Conservation (phyloP, 2,797 vertebrate species). For the Danionella dracula region DNA sequence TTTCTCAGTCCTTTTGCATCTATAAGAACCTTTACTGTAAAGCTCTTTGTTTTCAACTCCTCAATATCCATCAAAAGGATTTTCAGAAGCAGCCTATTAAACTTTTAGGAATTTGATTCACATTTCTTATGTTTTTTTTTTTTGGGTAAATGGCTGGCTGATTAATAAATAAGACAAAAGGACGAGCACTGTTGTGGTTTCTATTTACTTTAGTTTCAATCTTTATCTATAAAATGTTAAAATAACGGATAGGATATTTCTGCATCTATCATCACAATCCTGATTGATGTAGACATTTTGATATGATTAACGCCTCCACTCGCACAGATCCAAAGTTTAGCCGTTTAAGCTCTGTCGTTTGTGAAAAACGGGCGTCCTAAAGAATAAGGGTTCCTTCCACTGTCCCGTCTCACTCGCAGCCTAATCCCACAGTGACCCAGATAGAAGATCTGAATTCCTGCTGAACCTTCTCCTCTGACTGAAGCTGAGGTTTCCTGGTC, state of each 20-base stretch:
- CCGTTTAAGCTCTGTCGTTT: not conserved
- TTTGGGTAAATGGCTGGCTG: too few relatives aligned
- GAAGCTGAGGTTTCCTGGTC: conserved; percentile 32
- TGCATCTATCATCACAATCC: not conserved
- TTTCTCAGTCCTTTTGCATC: not conserved
- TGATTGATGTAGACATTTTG: conserved; percentile 13
- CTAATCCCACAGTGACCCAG: conserved; percentile 40
- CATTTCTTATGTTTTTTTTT: too few relatives aligned
- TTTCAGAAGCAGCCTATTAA: too few relatives aligned
- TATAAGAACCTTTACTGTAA: not conserved
- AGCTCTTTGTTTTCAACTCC: too few relatives aligned
- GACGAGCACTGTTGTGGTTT: too few relatives aligned
- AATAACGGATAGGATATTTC: too few relatives aligned
- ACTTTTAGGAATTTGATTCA: too few relatives aligned
- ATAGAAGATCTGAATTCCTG: conserved; percentile 33
- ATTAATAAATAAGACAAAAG: too few relatives aligned
- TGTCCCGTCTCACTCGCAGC: conserved; percentile 19
- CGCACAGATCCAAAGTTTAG: not conserved
- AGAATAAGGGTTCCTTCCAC: conserved; percentile 8
- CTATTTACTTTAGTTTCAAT: too few relatives aligned
- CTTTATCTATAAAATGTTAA: too few relatives aligned
- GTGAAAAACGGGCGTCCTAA: not conserved
- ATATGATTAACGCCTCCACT: not conserved
- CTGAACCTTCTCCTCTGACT: conserved; percentile 18
- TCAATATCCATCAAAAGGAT: too few relatives aligned